Percentiles rank a stretch among this genome's conserved stretches.
These are phyloP conservation scores for Lucinisca nassula DNA, from an alignment of 2,888 invertebrate genomes.

Conservation along the genomic window DNA sequence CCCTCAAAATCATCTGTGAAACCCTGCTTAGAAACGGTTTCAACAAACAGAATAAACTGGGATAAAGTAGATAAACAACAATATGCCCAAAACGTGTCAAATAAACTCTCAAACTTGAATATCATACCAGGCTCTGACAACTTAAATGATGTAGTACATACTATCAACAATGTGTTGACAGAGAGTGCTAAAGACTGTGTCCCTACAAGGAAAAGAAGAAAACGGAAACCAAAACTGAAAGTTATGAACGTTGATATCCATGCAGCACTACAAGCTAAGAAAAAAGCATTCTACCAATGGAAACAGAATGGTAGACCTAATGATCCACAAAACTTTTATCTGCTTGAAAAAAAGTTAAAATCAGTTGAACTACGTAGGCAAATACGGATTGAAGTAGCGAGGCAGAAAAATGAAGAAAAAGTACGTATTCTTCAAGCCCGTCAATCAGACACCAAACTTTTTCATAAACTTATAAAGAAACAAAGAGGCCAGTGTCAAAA, in stretches of 20 bases:
- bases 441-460: not conserved
- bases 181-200: not conserved
- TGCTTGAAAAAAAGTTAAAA: slow-evolving; percentile 8
- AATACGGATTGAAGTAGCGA: not conserved
- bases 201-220: not conserved
- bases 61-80: too few species aligned
- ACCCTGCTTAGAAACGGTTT: too few species aligned
- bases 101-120: too few species aligned
- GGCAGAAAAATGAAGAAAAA: not conserved
- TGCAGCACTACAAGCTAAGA: not conserved
- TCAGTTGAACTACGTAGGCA: not conserved
- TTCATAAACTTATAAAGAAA: not conserved
- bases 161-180: not conserved
- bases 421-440: not conserved
- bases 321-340: slow-evolving; percentile 3
- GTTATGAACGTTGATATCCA: not conserved
- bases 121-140: too few species aligned
- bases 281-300: slow-evolving; percentile 14
- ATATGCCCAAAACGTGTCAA: too few species aligned
- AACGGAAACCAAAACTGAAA: slow-evolving; percentile 15
- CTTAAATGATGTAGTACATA: not conserved
- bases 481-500: not conserved
- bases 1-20: too few species aligned
- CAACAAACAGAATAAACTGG: too few species aligned
- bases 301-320: slow-evolving; percentile 6